A percentile compares a stretch with the other conserved stretches of the same genome.
Evolutionary conservation across 2,888 invertebrate genomes (phyloP).

Genomic region (Luperina nickerlii): DNA sequence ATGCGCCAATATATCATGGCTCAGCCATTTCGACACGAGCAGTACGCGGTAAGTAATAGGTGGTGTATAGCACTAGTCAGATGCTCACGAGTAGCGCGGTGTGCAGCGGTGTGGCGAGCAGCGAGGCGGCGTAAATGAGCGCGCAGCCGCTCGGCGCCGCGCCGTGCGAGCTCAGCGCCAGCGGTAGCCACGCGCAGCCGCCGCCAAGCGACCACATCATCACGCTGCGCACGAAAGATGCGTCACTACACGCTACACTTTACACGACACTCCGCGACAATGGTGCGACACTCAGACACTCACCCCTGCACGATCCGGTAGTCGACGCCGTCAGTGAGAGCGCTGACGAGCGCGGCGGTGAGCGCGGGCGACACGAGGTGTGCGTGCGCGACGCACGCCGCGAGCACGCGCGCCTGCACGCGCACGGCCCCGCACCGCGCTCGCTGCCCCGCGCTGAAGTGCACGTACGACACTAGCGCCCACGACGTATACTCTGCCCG

Average conservation of each 20-base stretch:
- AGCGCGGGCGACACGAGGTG: slow-evolving; percentile 74
- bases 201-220: slow-evolving; percentile 78
- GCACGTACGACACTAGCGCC: slow-evolving; percentile 75
- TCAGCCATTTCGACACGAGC: not conserved
- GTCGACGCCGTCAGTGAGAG: slow-evolving; percentile 63
- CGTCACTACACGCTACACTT: not conserved
- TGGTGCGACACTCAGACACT: slow-evolving; percentile 24
- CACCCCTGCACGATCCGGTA: slow-evolving; percentile 72
- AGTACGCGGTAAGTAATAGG: not conserved
- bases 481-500: slow-evolving; percentile 72
- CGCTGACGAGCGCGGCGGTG: slow-evolving; percentile 55
- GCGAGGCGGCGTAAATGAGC: slow-evolving; percentile 83
- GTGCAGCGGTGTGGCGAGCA: slow-evolving; percentile 95
- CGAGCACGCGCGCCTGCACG: slow-evolving; percentile 60
- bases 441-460: slow-evolving; percentile 70
- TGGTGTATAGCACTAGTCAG: slow-evolving; percentile 73
- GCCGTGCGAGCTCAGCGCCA: slow-evolving; percentile 71
- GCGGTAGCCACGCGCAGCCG: slow-evolving; percentile 82
- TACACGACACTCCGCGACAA: not conserved
- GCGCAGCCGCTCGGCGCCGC: slow-evolving; percentile 32
- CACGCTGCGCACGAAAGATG: slow-evolving; percentile 68
- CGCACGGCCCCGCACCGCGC: slow-evolving; percentile 32
- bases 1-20: not conserved
- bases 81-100: slow-evolving; percentile 92
- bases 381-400: slow-evolving; percentile 70